Conservation (phyloP, 2,113 vertebrate species). For the Eclectus roratus region DNA sequence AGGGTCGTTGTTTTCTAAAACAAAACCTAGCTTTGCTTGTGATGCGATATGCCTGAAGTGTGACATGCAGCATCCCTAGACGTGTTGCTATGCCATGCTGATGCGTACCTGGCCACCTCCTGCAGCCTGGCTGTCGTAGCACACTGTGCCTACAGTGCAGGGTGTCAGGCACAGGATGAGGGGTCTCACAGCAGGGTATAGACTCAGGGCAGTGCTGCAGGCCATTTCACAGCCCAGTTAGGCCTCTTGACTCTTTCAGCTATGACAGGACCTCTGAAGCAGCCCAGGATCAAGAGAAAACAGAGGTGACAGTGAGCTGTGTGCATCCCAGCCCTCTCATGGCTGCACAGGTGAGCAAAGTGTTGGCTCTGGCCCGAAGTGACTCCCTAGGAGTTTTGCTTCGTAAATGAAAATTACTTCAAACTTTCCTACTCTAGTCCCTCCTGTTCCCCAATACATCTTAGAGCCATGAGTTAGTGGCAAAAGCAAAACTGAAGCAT, state of each 20-base stretch:
- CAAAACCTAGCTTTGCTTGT: fast-evolving
- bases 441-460: not conserved
- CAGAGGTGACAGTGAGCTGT: fast-evolving
- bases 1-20: not conserved
- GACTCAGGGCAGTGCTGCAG: not conserved
- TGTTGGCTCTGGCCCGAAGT: not conserved
- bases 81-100: fast-evolving
- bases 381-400: not conserved
- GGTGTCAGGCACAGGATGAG: fast-evolving
- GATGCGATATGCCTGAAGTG: fast-evolving
- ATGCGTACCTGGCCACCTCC: fast-evolving
- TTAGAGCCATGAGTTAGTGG: not conserved
- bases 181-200: not conserved
- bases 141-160: not conserved
- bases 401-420: not conserved
- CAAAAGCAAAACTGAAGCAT: not conserved
- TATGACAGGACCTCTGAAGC: not conserved
- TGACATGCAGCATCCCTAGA: not conserved
- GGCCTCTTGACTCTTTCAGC: not conserved
- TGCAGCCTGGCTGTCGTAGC: fast-evolving
- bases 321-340: not conserved
- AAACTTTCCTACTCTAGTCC: not conserved
- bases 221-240: not conserved
- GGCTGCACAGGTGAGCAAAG: not conserved
- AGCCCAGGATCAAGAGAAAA: not conserved